Evolutionary conservation across 2,797 vertebrate species (phyloP).

Genomic region (Pitangus sulphuratus): DNA sequence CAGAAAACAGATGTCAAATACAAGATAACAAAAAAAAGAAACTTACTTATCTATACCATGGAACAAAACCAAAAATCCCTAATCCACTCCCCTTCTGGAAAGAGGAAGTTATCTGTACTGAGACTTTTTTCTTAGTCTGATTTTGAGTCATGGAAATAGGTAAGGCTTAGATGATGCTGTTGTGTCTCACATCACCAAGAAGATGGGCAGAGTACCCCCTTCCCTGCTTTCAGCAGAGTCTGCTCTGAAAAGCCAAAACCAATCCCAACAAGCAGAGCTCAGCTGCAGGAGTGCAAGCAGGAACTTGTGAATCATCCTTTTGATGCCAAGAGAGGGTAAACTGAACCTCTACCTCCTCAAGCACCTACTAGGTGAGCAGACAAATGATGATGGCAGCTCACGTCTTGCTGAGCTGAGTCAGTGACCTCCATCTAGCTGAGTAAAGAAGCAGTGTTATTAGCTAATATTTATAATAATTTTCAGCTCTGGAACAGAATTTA

Average conservation of each 20-base stretch:
- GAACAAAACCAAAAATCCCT: neutral
- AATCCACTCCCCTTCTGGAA: neutral
- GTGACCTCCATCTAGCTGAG: neutral
- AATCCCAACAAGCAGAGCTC: neutral
- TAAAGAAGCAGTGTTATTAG: neutral
- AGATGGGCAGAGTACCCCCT: neutral
- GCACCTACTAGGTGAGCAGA: neutral
- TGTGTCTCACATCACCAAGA: neutral
- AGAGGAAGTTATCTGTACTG: neutral
- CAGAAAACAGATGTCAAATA: neutral
- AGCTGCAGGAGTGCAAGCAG: neutral
- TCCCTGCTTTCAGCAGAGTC: neutral
- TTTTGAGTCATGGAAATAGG: neutral
- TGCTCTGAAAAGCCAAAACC: neutral
- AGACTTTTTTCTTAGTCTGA: neutral
- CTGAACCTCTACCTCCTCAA: neutral
- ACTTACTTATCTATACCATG: neutral
- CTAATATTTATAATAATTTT: neutral
- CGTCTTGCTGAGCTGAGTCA: neutral
- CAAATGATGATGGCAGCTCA: neutral
- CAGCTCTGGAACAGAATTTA: neutral
- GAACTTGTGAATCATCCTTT: neutral
- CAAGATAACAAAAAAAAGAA: neutral
- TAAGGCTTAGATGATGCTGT: neutral
- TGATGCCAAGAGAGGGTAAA: neutral